Percentiles rank a stretch among this genome's conserved stretches.
Conservation (phyloP, 2,113 vertebrate species). For the Oreochromis tanganicae region DNA sequence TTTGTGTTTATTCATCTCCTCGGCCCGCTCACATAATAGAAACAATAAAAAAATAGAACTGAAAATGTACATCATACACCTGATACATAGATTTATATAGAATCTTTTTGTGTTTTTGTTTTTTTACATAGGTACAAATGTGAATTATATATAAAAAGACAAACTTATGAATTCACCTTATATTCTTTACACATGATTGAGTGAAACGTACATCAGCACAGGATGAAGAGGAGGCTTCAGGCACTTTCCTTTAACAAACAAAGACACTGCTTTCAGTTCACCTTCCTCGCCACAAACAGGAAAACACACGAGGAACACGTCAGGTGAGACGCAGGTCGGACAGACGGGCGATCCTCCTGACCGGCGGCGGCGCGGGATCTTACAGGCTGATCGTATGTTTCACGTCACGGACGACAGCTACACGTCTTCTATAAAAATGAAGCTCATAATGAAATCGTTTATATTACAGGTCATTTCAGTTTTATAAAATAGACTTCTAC, state of each 20-base stretch:
- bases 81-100: slow-evolving; percentile 66
- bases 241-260: slow-evolving; percentile 81
- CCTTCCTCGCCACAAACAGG: background rate
- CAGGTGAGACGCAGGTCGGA: background rate
- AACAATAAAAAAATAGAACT: slow-evolving; percentile 83
- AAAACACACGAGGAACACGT: background rate
- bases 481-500: background rate
- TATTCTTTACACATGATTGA: slow-evolving; percentile 45
- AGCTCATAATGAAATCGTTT: background rate
- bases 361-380: background rate
- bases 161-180: slow-evolving; percentile 63
- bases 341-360: background rate
- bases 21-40: slow-evolving; percentile 76
- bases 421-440: background rate
- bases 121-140: slow-evolving; percentile 85
- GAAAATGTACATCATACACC: slow-evolving; percentile 93
- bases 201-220: slow-evolving; percentile 73
- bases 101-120: background rate
- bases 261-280: background rate
- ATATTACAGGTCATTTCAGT: background rate
- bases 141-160: slow-evolving; percentile 68
- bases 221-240: slow-evolving; percentile 80
- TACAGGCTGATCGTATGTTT: background rate
- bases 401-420: background rate
- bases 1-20: slow-evolving; percentile 78